phyloP scores from a whole-genome alignment of 2,113 vertebrate genomes.

The Acanthisitta chloris region DNA sequence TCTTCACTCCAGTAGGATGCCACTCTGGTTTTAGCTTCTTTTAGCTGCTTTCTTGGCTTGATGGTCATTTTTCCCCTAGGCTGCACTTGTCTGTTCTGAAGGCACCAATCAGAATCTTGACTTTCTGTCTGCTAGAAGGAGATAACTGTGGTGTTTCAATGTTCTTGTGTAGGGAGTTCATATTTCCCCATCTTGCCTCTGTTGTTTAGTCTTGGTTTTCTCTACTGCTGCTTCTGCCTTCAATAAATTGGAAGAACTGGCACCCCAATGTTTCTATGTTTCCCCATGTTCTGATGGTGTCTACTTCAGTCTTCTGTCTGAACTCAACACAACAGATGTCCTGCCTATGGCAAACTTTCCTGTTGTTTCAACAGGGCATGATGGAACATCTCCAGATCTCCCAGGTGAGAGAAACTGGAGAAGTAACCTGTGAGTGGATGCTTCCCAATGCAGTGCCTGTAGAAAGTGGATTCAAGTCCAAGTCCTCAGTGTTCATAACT shows the following conservation, averaged over 20 bases:
- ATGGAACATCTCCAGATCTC: not conserved
- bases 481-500: not conserved
- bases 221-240: not conserved
- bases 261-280: rapidly evolving
- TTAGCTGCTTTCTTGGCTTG: not conserved
- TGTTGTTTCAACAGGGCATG: not conserved
- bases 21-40: not conserved
- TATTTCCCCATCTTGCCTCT: not conserved
- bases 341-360: not conserved
- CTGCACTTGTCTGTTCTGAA: not conserved
- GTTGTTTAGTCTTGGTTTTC: not conserved
- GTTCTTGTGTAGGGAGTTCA: not conserved
- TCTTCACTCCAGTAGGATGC: not conserved
- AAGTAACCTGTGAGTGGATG: not conserved
- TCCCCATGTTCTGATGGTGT: not conserved
- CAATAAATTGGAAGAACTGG: not conserved
- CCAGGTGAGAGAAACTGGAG: not conserved
- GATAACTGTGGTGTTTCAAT: not conserved
- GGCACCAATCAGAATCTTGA: not conserved
- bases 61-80: not conserved
- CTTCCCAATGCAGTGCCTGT: not conserved
- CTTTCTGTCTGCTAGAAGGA: not conserved
- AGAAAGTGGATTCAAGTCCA: not conserved
- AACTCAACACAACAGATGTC: not conserved
- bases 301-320: not conserved